Evolutionary conservation across 2,113 vertebrate species (phyloP).

Genomic region (Climacteris rufus): DNA sequence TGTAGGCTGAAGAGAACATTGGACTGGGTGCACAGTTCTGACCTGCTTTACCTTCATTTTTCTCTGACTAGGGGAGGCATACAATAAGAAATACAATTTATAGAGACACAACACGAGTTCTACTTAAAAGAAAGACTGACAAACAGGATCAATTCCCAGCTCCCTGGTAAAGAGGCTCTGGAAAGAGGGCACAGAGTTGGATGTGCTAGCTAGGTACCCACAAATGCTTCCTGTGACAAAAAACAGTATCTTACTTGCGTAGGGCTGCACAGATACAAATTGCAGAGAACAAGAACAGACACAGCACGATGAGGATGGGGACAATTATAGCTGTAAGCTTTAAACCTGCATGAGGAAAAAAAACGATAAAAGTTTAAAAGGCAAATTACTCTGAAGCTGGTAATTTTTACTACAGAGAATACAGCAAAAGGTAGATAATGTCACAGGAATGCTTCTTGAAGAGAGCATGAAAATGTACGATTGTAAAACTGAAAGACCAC

Average conservation of each 20-base stretch:
- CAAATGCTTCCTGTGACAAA: background rate
- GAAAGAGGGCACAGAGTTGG: background rate
- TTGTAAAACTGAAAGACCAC: background rate
- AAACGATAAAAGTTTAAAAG: background rate
- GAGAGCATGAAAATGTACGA: background rate
- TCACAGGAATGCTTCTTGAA: background rate
- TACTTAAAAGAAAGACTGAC: background rate
- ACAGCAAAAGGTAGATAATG: background rate
- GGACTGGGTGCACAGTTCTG: background rate
- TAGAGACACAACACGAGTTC: background rate
- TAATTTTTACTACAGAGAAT: background rate
- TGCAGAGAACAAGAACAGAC: slow-evolving; percentile 66
- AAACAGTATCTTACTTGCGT: slow-evolving; percentile 71
- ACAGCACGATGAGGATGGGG: slow-evolving; percentile 57
- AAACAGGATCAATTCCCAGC: background rate
- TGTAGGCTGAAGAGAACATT: background rate
- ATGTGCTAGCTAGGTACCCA: background rate
- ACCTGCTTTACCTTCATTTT: background rate
- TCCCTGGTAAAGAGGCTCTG: background rate
- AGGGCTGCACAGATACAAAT: slow-evolving; percentile 68
- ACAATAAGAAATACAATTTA: background rate
- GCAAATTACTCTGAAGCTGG: background rate
- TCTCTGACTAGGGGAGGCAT: background rate
- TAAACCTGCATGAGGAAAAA: slow-evolving; percentile 31
- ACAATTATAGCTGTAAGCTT: slow-evolving; percentile 64